Evolutionary conservation across 2,888 invertebrate genomes (phyloP).

Genomic region (Limulus polyphemus): DNA sequence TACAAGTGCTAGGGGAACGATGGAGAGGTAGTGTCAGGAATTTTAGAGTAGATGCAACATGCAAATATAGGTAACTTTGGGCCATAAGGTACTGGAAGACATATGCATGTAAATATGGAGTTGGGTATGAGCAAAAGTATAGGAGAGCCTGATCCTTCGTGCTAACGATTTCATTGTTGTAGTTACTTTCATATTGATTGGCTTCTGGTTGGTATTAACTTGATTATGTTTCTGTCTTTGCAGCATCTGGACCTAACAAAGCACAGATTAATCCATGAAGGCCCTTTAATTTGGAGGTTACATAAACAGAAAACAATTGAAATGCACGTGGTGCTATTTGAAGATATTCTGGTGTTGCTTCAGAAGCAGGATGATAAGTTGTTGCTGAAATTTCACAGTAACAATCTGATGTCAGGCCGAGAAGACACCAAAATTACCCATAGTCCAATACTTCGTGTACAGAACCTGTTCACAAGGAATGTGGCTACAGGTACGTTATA

Average conservation of each 20-base stretch:
- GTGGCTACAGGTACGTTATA: slow-evolving; percentile 55
- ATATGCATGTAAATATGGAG: too few species aligned
- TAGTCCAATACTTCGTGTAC: slow-evolving; percentile 69
- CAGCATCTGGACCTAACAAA: slow-evolving; percentile 65
- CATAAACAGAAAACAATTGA: slow-evolving; percentile 52
- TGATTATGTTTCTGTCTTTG: slow-evolving; percentile 25
- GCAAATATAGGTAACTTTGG: too few species aligned
- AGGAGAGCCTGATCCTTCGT: too few species aligned
- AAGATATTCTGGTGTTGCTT: slow-evolving; percentile 68
- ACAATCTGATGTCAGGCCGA: slow-evolving; percentile 24
- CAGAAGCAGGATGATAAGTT: slow-evolving; percentile 71
- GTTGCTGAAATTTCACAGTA: slow-evolving; percentile 55
- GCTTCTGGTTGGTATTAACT: too few species aligned
- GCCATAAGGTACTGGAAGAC: too few species aligned
- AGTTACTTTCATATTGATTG: too few species aligned
- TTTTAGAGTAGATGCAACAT: too few species aligned
- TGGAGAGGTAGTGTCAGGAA: too few species aligned
- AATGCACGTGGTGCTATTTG: slow-evolving; percentile 66
- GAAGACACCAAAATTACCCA: slow-evolving; percentile 36
- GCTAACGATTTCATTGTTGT: too few species aligned
- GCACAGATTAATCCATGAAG: slow-evolving; percentile 66
- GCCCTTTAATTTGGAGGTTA: slow-evolving; percentile 65
- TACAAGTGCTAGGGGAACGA: too few species aligned
- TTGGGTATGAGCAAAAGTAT: too few species aligned
- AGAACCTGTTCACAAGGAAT: slow-evolving; percentile 61